Conservation (phyloP, 92 coral and sea anemone genomes). For the Phymanthus crucifer region DNA sequence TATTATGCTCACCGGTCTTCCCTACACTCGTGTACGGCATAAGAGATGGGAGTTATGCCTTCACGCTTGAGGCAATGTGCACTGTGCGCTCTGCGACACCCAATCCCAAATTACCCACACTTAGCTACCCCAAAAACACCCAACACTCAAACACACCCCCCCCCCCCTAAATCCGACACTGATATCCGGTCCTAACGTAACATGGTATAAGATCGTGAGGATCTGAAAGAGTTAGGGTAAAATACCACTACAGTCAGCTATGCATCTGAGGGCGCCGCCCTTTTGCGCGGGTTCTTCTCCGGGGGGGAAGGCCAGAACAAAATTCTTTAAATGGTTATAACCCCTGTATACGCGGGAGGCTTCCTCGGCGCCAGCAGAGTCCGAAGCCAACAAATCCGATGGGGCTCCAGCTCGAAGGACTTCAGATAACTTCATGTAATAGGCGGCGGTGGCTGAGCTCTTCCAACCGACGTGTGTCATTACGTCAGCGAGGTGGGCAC, state of each 20-base stretch:
- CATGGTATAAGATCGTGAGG: too few relatives aligned
- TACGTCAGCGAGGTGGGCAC: conserved; percentile 46
- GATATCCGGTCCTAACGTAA: too few relatives aligned
- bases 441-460: conserved; percentile 22
- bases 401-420: conserved; percentile 47
- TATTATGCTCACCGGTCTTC: conserved; percentile 4
- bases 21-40: background rate
- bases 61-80: background rate
- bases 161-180: background rate
- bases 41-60: background rate
- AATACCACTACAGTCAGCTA: background rate
- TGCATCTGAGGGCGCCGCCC: background rate
- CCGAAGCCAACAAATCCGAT: conserved; percentile 29
- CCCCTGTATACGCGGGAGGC: conserved; percentile 24
- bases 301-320: conserved; percentile 38
- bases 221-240: too few relatives aligned
- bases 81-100: too few relatives aligned
- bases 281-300: background rate
- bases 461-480: conserved; percentile 56
- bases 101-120: background rate
- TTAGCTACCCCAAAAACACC: background rate
- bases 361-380: conserved; percentile 7
- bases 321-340: conserved; percentile 46
- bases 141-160: background rate
- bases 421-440: conserved; percentile 45